Evolutionary conservation across 2,888 invertebrate species (phyloP).

Genomic region (Teleogryllus oceanicus): DNA sequence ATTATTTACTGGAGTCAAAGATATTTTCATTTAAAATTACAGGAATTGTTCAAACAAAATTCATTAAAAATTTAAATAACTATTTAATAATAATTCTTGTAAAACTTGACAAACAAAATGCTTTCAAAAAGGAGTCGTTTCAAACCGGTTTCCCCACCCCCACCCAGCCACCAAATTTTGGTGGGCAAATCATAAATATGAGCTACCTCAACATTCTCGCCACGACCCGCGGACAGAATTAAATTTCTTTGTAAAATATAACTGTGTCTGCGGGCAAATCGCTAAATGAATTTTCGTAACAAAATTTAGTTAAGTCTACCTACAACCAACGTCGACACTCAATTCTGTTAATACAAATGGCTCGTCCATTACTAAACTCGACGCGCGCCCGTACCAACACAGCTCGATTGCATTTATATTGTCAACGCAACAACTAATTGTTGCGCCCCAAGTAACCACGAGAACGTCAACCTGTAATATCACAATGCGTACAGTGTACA

Average conservation of each 20-base stretch:
- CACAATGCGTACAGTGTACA: neutral
- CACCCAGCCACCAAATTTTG: too few species aligned
- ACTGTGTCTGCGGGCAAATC: neutral
- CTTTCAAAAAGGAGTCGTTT: too few species aligned
- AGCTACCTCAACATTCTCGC: too few species aligned
- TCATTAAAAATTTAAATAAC: too few species aligned
- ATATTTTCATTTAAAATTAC: too few species aligned
- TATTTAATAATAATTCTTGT: too few species aligned
- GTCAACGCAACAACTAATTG: neutral
- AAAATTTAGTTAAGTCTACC: neutral
- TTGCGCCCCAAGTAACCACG: neutral
- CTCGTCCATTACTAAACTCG: neutral
- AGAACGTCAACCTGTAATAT: neutral
- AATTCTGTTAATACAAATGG: neutral
- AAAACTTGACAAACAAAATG: too few species aligned
- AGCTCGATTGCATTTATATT: neutral
- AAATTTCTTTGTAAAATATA: neutral
- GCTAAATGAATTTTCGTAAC: slow-evolving; percentile 1
- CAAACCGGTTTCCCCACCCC: too few species aligned
- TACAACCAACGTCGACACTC: neutral
- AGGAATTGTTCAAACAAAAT: too few species aligned
- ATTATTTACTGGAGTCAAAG: too few species aligned
- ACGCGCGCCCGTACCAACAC: neutral
- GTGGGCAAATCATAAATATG: too few species aligned
- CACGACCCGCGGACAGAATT: neutral